Base-by-base conservation (phyloP, 1,140 invertebrate species). In the Bombus sibiricus region DNA sequence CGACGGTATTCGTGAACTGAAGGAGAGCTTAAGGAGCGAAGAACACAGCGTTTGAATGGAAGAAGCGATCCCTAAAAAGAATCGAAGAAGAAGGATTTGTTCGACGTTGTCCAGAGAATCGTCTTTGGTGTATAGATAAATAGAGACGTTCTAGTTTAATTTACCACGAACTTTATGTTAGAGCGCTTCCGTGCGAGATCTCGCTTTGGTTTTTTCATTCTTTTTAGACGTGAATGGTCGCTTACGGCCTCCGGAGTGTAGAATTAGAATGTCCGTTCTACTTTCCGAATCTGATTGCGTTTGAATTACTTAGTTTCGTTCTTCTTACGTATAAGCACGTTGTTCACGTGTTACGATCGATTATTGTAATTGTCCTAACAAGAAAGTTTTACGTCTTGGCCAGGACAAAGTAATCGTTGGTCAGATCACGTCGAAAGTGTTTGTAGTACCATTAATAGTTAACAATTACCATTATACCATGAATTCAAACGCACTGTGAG, bases 121-220 rank as follows among this genome's bases (percentile, higher is more conserved):
- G 32, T 66, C 64, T 34, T 66, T 66, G 4, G 0, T 66, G 53
- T 37, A 43, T 84, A 78, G 66, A 73, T 66, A 73, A 69, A n/a
- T 73, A 32, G 34, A 32, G 34, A 32, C 43, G 37, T 53, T 34
- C 13, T 80, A 80, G 53, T 80, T 80, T 80, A 43, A 72, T 80
- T 80, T 72, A 32, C 62, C 69, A 28, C 39, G 25, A 66, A 62
- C 28, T 25, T 43, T 39, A n/a, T 59, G 39, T 34, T 53, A 64
- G 18, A 72, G 34, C 32, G 76, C 32, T 79, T 62, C 66, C 83
- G 64, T 69, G 47, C 62, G 62, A 75, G 72, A 83, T 83, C 81
- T 83, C 81, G 81, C 69, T 43, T 75, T 57, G 25, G 6, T 76
- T 75, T 68, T 13, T 15, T 43, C 32, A 53, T 47, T 79, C 28